Evolutionary conservation across 2,113 vertebrate species (phyloP), one percentile per base, ranked within the genome.

Genomic region (Petrocephalus zakoni): DNA sequence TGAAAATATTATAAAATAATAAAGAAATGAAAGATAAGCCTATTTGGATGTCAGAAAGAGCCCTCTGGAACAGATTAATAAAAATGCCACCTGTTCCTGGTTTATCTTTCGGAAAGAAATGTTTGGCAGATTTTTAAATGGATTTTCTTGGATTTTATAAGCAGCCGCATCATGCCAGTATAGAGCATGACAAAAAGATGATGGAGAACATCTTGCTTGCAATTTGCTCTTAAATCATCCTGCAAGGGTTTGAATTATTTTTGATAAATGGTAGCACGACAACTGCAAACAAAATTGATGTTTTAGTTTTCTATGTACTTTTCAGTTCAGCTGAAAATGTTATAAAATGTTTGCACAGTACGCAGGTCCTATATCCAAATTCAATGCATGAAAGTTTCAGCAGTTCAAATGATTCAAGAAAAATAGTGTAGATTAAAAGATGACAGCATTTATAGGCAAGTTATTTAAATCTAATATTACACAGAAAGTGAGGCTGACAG

Each of bases 81-180:
- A 86, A 46, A 88, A 88, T 53, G 19, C 87, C 68, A 53, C 47
- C 87, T 78, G 68, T 88, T 88, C 47, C 87, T 34, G 49, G 64
- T 68, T 87, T 55, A 53, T 88, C 47, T 53, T 55, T 87, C 46
- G 13, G 87, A 68, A 47, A 87, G 87, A 47, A 53, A 52, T 52
- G 51, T 85, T 55, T 86, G 84, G 84, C 84, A 86, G 51, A 86
- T 22, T 55, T 55, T 86, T 86, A 7, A 53, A n/a, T 86, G 51
- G 25, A 86, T 86, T 86, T 88, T n/a, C 87, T 75, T 21, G 68
- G 49, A 78, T 75, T 88, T 52, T 34, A 52, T 78, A 49, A 78
- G 47, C 49, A 52, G 37, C 37, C 7, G 46, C 21, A 22, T 42
- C 17, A 9, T 81, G 87, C 72, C 46, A 72, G n/a, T 51, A 52